phyloP scores from a whole-genome alignment of 2,113 vertebrate species.

The Prunella fulvescens region DNA sequence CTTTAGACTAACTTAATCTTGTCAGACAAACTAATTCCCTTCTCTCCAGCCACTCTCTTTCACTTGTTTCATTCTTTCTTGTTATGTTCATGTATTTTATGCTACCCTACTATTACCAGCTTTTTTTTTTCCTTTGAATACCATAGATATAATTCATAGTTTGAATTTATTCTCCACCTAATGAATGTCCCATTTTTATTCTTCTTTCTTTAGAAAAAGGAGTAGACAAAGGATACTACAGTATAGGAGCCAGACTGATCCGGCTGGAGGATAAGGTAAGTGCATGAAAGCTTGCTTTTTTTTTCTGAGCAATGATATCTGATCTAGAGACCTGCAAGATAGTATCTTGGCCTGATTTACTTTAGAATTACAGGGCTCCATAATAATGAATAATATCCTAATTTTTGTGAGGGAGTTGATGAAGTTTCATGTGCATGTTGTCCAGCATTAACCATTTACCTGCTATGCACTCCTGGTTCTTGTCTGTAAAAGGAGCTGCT shows the following conservation, averaged over 20 bases:
- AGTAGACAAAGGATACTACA: constrained; percentile 84
- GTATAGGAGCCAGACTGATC: constrained; percentile 86
- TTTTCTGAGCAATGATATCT: not conserved
- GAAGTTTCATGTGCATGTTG: not conserved
- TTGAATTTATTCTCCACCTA: not conserved
- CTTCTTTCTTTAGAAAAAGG: constrained; percentile 79
- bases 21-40: not conserved
- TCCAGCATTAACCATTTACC: constrained; percentile 11
- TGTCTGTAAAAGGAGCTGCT: not conserved
- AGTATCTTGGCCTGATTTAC: constrained; percentile 47
- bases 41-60: not conserved
- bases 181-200: constrained; percentile 9
- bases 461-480: not conserved
- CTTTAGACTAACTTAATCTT: not conserved
- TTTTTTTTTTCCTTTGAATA: not conserved
- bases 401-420: constrained; percentile 5
- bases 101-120: not conserved
- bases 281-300: constrained; percentile 14
- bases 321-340: constrained; percentile 19
- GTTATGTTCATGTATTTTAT: not conserved
- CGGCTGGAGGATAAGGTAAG: constrained; percentile 89
- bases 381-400: constrained; percentile 48
- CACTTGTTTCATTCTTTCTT: not conserved
- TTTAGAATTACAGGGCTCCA: constrained; percentile 23
- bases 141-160: not conserved